These are phyloP conservation scores for Ligdia adustata DNA, from an alignment of 2,888 invertebrate species.

Conservation along the genomic window DNA sequence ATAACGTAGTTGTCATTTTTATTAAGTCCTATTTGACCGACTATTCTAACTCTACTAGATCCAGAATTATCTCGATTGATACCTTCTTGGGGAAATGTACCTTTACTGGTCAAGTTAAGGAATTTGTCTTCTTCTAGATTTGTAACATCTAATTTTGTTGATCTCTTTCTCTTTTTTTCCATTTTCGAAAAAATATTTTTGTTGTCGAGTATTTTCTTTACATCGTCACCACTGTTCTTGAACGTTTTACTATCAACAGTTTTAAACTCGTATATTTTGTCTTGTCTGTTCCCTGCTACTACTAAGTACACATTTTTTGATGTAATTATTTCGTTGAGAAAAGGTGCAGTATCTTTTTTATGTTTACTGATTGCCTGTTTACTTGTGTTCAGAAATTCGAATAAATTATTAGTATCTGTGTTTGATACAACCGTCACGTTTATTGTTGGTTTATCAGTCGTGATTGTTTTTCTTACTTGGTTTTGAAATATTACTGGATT, in stretches of 20 bases:
- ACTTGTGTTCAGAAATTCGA: slow-evolving; percentile 32
- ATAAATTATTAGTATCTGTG: slow-evolving; percentile 38
- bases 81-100: too few species aligned
- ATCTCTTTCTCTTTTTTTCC: slow-evolving; percentile 52
- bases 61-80: slow-evolving; percentile 14
- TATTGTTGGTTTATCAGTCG: slow-evolving; percentile 50
- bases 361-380: slow-evolving; percentile 42
- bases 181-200: slow-evolving; percentile 47
- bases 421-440: slow-evolving; percentile 63
- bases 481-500: background rate
- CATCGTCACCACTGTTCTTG: slow-evolving; percentile 45
- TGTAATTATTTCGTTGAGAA: slow-evolving; percentile 55
- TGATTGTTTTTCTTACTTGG: slow-evolving; percentile 5
- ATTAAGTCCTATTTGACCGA: slow-evolving; percentile 61
- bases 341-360: slow-evolving; percentile 42
- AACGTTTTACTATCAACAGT: slow-evolving; percentile 56
- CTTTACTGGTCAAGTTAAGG: too few species aligned
- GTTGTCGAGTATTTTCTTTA: slow-evolving; percentile 40
- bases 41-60: slow-evolving; percentile 57
- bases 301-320: slow-evolving; percentile 53
- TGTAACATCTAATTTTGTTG: slow-evolving; percentile 12
- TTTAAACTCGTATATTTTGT: slow-evolving; percentile 60
- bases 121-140: slow-evolving; percentile 36
- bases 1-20: slow-evolving; percentile 63
- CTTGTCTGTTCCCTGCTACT: slow-evolving; percentile 48